phyloP scores from a whole-genome alignment of 2,888 invertebrate genomes.

The Meghimatium bilineatum region DNA sequence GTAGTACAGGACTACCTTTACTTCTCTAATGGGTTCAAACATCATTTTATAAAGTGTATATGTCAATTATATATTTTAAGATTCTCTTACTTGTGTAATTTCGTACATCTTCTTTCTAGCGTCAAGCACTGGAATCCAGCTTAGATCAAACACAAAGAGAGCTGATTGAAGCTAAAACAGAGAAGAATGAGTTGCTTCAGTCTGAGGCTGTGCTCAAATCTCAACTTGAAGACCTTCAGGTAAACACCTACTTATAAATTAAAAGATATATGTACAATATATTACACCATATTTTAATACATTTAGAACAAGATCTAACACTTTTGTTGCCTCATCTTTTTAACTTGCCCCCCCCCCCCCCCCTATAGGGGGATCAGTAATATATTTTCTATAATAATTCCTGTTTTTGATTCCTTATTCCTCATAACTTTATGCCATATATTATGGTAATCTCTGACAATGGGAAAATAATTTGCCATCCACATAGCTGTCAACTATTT shows the following conservation, averaged over 20 bases:
- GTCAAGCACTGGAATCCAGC: conserved; percentile 64
- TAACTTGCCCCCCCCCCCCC: too few species aligned
- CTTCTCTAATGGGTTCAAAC: neutral
- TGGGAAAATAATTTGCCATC: too few species aligned
- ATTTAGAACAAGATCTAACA: too few species aligned
- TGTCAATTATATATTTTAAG: neutral
- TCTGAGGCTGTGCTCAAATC: conserved; percentile 60
- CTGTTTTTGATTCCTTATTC: too few species aligned
- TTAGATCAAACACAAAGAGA: conserved; percentile 68
- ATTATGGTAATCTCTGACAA: too few species aligned
- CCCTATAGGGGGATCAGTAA: too few species aligned
- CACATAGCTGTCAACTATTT: too few species aligned
- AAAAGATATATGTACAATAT: too few species aligned
- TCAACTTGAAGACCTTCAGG: conserved; percentile 66
- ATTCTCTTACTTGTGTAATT: neutral
- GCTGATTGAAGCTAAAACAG: conserved; percentile 59
- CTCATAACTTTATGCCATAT: too few species aligned
- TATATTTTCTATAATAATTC: too few species aligned
- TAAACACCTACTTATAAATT: conserved; percentile 35
- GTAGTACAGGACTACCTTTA: neutral
- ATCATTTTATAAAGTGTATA: neutral
- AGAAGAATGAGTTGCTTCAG: conserved; percentile 64
- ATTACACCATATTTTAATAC: too few species aligned
- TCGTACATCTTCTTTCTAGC: conserved; percentile 53
- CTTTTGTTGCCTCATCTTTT: too few species aligned